Conservation (phyloP, 1,140 invertebrate genomes). For the Microplitis demolitor region DNA sequence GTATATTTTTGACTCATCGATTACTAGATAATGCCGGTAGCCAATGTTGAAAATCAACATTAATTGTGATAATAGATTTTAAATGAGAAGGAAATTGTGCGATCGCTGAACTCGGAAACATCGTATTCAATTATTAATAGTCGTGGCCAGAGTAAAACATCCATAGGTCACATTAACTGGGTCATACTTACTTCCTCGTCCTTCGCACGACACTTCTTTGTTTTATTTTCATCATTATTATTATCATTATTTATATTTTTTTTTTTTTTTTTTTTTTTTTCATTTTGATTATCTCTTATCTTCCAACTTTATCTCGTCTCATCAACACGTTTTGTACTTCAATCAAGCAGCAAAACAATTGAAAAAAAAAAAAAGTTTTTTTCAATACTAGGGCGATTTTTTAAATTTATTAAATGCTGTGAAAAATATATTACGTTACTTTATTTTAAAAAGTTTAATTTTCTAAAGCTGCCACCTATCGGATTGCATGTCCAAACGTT, state of each 20-base stretch:
- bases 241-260: not conserved
- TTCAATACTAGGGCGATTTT: too few species aligned
- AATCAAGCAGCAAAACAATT: too few species aligned
- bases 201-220: not conserved
- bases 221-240: not conserved
- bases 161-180: constrained; percentile 25
- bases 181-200: constrained; percentile 13
- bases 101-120: constrained; percentile 6
- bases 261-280: too few species aligned
- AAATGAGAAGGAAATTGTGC: not conserved
- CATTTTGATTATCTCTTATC: too few species aligned
- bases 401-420: too few species aligned
- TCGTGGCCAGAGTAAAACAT: constrained; percentile 22
- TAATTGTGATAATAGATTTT: not conserved
- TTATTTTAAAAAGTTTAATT: not conserved
- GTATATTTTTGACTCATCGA: not conserved
- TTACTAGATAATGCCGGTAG: not conserved
- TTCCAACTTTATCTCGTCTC: too few species aligned
- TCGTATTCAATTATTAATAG: constrained; percentile 33
- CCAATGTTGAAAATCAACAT: not conserved
- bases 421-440: too few species aligned
- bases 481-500: constrained; percentile 18
- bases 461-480: constrained; percentile 25
- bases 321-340: too few species aligned
- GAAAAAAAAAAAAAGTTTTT: too few species aligned